Base-by-base conservation (phyloP, 2,888 invertebrate genomes). In the Chrysotoxum bicinctum region DNA sequence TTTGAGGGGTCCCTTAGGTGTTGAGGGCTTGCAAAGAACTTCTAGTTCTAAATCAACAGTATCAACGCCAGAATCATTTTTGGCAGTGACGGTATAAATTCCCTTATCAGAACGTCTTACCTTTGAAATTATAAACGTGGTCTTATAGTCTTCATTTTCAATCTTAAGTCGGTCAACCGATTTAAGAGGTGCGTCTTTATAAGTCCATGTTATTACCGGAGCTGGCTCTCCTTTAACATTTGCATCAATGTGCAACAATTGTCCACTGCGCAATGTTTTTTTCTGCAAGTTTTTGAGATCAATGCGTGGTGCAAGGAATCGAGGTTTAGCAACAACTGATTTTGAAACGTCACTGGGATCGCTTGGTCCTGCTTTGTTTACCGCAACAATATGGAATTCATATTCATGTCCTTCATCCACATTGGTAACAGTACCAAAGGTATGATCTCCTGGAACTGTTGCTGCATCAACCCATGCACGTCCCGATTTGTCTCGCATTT, bases 191-290 rank as follows among this genome's bases (percentile, higher is more conserved):
- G 94, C 92, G 16, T 94, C 96, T 89, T 96, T 96, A 45, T 90
- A 91, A 0, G 95, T 95, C 99, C 99, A 99, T 0, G 95, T 96
- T 81, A 98, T 95, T 32, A 94, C 95, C n/a, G 99, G 99, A 70
- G 98, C 95, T 0, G 99, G 99, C 93, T 99, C 99, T 86, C 99
- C 99, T 89, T 96, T 95, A 87, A 98, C 96, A 89, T 97, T 96
- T 37, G 98, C 97, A 89, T 98, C 98, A 91, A 99, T 94, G 87
- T 96, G 96, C 88, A 99, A 93, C 87, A 96, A 93, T 92, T 97
- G 96, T 3, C 99, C 99, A 82, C 96, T 95, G 88, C 98, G 96
- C 90, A 99, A 93, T 82, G 95, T 94, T 89, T 97, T 96, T 92
- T 97, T 97, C 88, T 96, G 96, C 8, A 99, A 93, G 90, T 98